Evolutionary conservation across 2,888 invertebrate species (phyloP), one percentile per base, ranked within the genome.

Genomic region (Ectemnius lituratus): DNA sequence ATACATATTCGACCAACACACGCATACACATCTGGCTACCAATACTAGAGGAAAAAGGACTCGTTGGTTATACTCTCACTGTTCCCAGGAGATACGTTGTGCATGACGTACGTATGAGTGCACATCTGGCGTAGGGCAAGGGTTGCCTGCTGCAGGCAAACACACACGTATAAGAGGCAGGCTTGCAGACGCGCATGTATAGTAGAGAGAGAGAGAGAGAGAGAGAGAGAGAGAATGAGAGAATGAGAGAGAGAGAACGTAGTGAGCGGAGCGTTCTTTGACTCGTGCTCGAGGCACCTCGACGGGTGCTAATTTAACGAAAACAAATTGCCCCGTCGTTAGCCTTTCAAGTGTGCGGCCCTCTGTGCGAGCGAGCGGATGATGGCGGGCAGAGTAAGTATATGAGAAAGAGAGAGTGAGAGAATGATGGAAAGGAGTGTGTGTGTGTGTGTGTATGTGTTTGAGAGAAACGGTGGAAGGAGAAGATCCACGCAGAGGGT

Each of bases 291-390:
- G 56, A 62, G 65, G 65, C 70, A 71, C 70, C 70, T 67, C 66
- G 67, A 47, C 61, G 63, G 47, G 56, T 23, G 69, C 76, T 78
- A 78, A 78, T 78, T 76, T 73, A 76, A 73, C 73, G 70, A 73
- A 77, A 77, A 79, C 70, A 72, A 68, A 79, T 76, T 73, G 71
- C 66, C 57, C 70, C 70, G 67, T 66, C 74, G 70, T 75, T 72
- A 77, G 66, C 73, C 70, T 71, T 61, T 68, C 73, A 45, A 70
- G 67, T 67, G 62, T 58, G 47, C 61, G 11, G 46, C 58, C 47
- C 49, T 45, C 28, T 37, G 37, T 37, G 37, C 37, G 37, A 37
- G 37, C 37, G 37, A 37, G 37, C 37, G 37, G 11, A 37, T 37
- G 37, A 37, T 11, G 37, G 37, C 37, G 58, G 14, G 4, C n/a